A percentile compares a stretch with the other conserved stretches of the same genome.
Conservation (phyloP, 2,797 vertebrate genomes). For the Ceryle rudis region DNA sequence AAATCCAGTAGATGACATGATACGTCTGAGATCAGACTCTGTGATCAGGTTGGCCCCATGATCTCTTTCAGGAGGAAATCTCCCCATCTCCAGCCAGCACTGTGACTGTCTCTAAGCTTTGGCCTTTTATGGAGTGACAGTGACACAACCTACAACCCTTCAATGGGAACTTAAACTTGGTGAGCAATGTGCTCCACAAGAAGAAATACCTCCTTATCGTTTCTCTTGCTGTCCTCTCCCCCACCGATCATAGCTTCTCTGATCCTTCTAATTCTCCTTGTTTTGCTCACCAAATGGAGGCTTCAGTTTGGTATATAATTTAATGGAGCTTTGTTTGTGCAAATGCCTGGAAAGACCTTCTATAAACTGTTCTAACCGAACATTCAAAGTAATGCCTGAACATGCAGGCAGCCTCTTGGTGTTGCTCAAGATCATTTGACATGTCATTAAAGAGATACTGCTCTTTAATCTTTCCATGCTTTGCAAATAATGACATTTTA, state of each 20-base stretch:
- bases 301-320: neutral
- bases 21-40: neutral
- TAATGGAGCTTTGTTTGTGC: neutral
- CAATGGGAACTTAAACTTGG: neutral
- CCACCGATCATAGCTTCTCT: neutral
- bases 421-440: constrained; percentile 27
- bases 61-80: neutral
- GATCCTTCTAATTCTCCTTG: neutral
- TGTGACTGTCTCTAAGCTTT: neutral
- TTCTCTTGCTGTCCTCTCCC: neutral
- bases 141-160: neutral
- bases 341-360: constrained; percentile 7
- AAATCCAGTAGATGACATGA: neutral
- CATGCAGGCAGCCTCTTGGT: neutral
- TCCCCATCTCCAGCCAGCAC: neutral
- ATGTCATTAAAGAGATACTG: neutral
- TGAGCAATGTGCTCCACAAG: neutral
- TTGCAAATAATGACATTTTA: neutral
- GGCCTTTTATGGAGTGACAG: neutral
- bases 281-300: neutral
- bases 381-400: neutral
- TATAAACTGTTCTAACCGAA: neutral
- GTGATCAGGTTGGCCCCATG: neutral
- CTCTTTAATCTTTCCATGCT: neutral
- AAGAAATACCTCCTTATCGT: neutral